Evolutionary conservation across 1,140 invertebrate species (phyloP).

Genomic region (Steinernema khuongi): DNA sequence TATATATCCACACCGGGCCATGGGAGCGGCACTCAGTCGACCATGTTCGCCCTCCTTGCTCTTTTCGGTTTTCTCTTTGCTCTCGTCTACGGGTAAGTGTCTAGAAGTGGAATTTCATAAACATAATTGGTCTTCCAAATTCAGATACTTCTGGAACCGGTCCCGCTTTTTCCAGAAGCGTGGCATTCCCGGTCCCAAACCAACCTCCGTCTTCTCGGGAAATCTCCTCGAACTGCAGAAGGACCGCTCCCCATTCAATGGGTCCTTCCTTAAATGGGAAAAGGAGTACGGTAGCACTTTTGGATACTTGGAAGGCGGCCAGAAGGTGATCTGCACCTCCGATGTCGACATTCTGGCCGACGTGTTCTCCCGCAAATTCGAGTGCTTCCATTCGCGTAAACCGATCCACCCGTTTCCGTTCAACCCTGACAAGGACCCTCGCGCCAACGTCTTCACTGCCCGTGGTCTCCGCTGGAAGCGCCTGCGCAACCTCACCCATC

Average conservation of each 20-base stretch:
- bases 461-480: constrained; percentile 24
- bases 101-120: not conserved
- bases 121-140: not conserved
- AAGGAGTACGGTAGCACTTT: constrained; percentile 25
- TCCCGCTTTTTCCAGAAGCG: not conserved
- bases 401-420: constrained; percentile 20
- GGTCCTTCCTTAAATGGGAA: constrained; percentile 18
- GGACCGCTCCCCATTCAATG: constrained; percentile 15
- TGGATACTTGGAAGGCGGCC: constrained; percentile 15
- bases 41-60: not conserved
- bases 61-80: not conserved
- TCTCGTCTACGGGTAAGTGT: constrained; percentile 8
- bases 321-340: constrained; percentile 17
- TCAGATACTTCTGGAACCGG: constrained; percentile 3
- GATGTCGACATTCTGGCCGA: constrained; percentile 17
- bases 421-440: constrained; percentile 24
- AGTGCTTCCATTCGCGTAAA: constrained; percentile 23
- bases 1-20: not conserved
- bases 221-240: constrained; percentile 17
- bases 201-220: constrained; percentile 15
- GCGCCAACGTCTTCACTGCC: constrained; percentile 17
- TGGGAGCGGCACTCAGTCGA: not conserved
- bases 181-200: not conserved
- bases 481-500: constrained; percentile 23
- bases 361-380: constrained; percentile 18